These are phyloP conservation scores for Scolopax rusticola DNA, from an alignment of 2,797 vertebrate genomes.

Conservation along the genomic window DNA sequence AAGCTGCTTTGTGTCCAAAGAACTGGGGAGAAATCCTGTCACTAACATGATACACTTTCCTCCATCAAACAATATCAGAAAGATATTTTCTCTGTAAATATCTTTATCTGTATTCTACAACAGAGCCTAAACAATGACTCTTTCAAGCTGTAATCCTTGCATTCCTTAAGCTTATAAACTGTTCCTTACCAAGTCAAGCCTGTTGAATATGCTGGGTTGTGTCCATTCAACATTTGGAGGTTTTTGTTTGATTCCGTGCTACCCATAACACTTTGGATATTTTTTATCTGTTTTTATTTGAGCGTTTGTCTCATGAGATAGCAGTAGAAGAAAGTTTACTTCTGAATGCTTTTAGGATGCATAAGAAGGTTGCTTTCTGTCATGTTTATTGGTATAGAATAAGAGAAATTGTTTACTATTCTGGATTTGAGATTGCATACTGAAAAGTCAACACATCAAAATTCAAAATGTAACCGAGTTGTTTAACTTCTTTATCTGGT, in stretches of 20 bases:
- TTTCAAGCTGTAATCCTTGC: constrained; percentile 44
- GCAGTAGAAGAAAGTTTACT: neutral
- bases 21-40: constrained; percentile 41
- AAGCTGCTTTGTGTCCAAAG: constrained; percentile 45
- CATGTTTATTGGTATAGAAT: neutral
- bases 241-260: neutral
- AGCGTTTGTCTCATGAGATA: neutral
- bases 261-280: neutral
- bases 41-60: constrained; percentile 30
- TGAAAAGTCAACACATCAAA: neutral
- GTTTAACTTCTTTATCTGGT: neutral
- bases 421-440: neutral
- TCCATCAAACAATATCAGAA: constrained; percentile 59
- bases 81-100: constrained; percentile 73
- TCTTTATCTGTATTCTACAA: constrained; percentile 56
- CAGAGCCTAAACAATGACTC: constrained; percentile 56
- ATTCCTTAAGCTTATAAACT: constrained; percentile 54
- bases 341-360: neutral
- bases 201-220: neutral
- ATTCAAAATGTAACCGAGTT: neutral
- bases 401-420: neutral
- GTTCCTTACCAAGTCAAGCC: neutral
- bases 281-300: neutral
- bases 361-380: neutral
- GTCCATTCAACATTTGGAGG: neutral